A percentile compares a stretch with the other conserved stretches of the same genome.
Evolutionary conservation across 2,113 vertebrate species (phyloP).

Genomic region (Gavialis gangeticus): DNA sequence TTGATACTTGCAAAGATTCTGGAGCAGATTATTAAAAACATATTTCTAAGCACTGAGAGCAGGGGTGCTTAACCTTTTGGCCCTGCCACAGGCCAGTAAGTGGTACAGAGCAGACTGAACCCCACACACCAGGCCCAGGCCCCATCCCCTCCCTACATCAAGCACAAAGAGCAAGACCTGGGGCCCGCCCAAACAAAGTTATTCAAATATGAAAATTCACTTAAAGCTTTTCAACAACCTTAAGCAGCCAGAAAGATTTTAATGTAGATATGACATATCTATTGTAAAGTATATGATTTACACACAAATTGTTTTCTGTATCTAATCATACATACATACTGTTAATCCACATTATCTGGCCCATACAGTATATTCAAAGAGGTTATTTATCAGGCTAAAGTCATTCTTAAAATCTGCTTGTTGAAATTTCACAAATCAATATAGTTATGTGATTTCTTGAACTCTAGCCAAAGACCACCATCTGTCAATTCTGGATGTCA

Average conservation of each 20-base stretch:
- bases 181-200: background rate
- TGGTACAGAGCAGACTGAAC: too few species aligned
- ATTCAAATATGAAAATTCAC: background rate
- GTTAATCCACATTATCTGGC: background rate
- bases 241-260: background rate
- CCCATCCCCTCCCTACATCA: too few species aligned
- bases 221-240: background rate
- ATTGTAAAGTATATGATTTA: background rate
- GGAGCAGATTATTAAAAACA: too few species aligned
- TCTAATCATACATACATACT: too few species aligned
- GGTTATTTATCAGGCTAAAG: background rate
- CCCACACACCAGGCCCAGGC: too few species aligned
- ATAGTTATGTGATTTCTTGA: background rate
- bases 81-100: too few species aligned
- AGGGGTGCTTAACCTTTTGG: too few species aligned
- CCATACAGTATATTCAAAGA: background rate
- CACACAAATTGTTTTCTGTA: background rate
- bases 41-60: too few species aligned
- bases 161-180: background rate
- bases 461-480: background rate
- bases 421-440: background rate
- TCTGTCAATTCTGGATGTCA: background rate
- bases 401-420: background rate
- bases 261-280: background rate
- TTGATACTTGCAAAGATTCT: too few species aligned